Base-by-base conservation (phyloP, 2,888 invertebrate genomes). In the Cheilosia scutellata region DNA sequence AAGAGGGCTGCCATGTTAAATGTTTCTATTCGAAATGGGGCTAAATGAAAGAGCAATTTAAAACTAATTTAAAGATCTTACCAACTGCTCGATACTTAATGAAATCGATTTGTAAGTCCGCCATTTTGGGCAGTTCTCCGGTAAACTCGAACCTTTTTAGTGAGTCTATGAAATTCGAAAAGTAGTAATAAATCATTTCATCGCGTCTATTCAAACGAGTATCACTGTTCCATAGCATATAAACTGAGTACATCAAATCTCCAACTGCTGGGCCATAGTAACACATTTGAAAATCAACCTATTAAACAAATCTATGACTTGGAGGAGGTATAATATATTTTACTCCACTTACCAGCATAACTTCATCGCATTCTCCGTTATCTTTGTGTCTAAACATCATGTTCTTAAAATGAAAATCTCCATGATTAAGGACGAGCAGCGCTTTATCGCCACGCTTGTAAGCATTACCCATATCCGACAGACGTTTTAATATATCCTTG, bases 371-470 rank as follows among this genome's bases (percentile, higher is more conserved):
- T 0, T 79, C 60, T 2, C 79, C 84, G 5, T 13, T 47, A 0
- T 51, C 58, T 7, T 75, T 84, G 27, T 71, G 53, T 20, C 88
- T 89, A 13, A 90, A 90, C 90, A 91, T 90, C 49, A 91, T 74
- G 40, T 91, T 91, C 29, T 89, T 89, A 5, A 80, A 60, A 71
- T 91, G 91, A 37, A 91, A 90, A 72, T 91, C 91, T 0, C 91
- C 91, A 70, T 91, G 91, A 63, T 88, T 89, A 3, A 91, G 88
- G 0, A 84, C 75, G 7, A 75, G 58, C 25, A 79, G 5, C 9
- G 82, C 82, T 3, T 66, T 63, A 5, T 86, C 88, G 20, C 88
- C 88, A 0, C 72, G 79, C 0, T 88, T 88, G 49, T 88, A 88
- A 65, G 90, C 89, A 1, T 66, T 62, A 0, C 82, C 65, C 0